Percentiles rank a stretch among this genome's conserved stretches.
Conservation (phyloP, 2,888 invertebrate genomes). For the Acrocyrtus sp. region DNA sequence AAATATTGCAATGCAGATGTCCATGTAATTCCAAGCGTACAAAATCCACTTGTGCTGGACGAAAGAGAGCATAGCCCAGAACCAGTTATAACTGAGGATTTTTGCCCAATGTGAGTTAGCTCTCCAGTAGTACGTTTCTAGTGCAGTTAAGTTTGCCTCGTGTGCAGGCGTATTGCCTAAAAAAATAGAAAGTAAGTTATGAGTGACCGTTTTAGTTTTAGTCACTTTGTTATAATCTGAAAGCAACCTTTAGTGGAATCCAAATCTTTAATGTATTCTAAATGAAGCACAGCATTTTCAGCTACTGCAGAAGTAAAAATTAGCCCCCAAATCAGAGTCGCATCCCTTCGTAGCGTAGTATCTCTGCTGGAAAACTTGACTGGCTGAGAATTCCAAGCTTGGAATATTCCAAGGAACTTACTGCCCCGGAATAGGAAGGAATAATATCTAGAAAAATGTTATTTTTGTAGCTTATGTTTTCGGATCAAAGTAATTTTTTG, state of each 20-base stretch:
- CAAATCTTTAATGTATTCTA: slow-evolving; percentile 33
- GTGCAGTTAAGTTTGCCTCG: background rate
- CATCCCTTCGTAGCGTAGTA: slow-evolving; percentile 21
- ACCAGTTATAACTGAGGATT: slow-evolving; percentile 32
- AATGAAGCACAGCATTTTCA: slow-evolving; percentile 34
- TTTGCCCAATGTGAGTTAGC: slow-evolving; percentile 22
- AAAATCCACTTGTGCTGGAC: slow-evolving; percentile 42
- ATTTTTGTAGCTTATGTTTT: background rate
- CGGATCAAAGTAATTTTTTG: background rate
- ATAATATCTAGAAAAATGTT: slow-evolving; percentile 17
- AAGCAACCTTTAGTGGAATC: slow-evolving; percentile 23
- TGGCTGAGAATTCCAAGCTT: background rate
- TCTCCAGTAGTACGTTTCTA: slow-evolving; percentile 37
- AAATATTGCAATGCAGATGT: slow-evolving; percentile 43
- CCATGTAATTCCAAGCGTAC: slow-evolving; percentile 50
- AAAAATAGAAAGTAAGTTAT: background rate
- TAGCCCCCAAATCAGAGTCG: slow-evolving; percentile 2
- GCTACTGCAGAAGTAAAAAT: slow-evolving; percentile 29
- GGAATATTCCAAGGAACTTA: slow-evolving; percentile 11
- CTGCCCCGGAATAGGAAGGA: slow-evolving; percentile 10
- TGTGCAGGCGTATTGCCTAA: background rate
- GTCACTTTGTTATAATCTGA: background rate
- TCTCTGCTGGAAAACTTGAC: slow-evolving; percentile 4
- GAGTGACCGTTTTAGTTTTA: slow-evolving; percentile 2
- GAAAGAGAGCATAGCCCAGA: slow-evolving; percentile 31